A percentile compares a stretch with the other conserved stretches of the same genome.
Evolutionary conservation across 2,113 vertebrate species (phyloP).

Genomic region (Xiphophorus maculatus): DNA sequence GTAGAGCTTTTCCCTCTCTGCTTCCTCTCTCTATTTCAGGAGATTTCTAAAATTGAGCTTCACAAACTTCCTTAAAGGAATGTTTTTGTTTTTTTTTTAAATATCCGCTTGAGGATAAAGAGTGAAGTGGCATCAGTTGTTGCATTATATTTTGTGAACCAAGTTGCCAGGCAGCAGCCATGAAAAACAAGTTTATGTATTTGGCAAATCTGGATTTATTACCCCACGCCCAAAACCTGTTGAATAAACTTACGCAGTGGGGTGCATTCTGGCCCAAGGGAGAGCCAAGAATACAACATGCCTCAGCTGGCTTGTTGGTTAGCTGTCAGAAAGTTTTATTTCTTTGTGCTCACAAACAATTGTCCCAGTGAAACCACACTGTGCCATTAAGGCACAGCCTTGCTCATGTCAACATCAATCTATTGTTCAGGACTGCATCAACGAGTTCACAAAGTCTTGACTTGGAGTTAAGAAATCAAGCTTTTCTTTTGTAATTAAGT

Average conservation of each 20-base stretch:
- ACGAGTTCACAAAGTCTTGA: constrained; percentile 2
- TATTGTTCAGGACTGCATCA: not conserved
- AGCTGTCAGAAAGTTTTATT: constrained; percentile 33
- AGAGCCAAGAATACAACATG: constrained; percentile 48
- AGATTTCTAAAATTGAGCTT: not conserved
- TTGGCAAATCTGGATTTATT: constrained; percentile 20
- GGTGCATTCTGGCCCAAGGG: constrained; percentile 45
- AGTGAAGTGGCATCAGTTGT: constrained; percentile 37
- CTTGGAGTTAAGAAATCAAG: not conserved
- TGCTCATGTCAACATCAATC: constrained; percentile 14
- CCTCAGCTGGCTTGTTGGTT: constrained; percentile 57
- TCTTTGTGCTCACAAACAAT: not conserved
- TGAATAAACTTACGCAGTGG: constrained; percentile 22
- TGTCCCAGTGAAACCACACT: constrained; percentile 14
- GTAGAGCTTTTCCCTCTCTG: constrained; percentile 10
- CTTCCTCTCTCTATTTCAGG: constrained; percentile 23
- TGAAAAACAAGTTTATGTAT: constrained; percentile 38
- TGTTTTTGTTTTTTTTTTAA: constrained; percentile 5
- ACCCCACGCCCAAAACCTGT: constrained; percentile 21
- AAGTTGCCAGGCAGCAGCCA: constrained; percentile 54
- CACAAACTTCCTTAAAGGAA: not conserved
- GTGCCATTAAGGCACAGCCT: constrained; percentile 22
- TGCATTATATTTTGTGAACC: constrained; percentile 46
- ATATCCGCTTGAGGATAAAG: constrained; percentile 13
- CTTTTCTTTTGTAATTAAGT: too few species aligned